Conservation (phyloP, 2,888 invertebrate genomes). For the Mechanitis messenoides region DNA sequence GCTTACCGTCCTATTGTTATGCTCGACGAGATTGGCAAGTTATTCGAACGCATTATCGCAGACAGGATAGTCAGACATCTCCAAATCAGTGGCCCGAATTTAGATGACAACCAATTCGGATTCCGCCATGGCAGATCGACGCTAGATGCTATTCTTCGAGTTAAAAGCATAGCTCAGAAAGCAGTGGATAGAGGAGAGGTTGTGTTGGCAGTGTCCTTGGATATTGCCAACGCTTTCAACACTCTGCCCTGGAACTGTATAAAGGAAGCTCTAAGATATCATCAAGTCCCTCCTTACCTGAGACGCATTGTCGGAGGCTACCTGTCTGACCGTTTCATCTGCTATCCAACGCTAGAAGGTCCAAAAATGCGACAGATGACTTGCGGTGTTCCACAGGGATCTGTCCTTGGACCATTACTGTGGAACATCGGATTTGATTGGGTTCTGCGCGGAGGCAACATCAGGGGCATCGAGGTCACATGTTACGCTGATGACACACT, state of each 20-base stretch:
- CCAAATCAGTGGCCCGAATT: constrained; percentile 9
- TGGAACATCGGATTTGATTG: no score
- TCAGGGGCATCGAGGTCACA: constrained; percentile 11
- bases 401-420: no score
- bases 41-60: constrained; percentile 8
- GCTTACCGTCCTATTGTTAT: constrained; percentile 19
- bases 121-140: constrained; percentile 19
- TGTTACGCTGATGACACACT: constrained; percentile 30
- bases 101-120: constrained; percentile 5
- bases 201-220: no score
- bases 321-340: not conserved
- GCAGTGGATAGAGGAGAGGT: not conserved
- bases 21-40: constrained; percentile 18
- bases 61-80: constrained; percentile 9
- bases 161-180: not conserved
- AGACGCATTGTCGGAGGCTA: not conserved
- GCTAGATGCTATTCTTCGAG: constrained; percentile 11
- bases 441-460: constrained; percentile 6
- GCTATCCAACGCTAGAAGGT: not conserved
- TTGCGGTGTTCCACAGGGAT: not conserved
- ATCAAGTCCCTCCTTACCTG: not conserved
- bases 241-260: not conserved
- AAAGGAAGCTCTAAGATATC: not conserved
- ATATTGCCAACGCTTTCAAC: not conserved
- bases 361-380: not conserved